Base-by-base conservation (phyloP, 1,140 invertebrate genomes). In the Saxidomus purpurata region DNA sequence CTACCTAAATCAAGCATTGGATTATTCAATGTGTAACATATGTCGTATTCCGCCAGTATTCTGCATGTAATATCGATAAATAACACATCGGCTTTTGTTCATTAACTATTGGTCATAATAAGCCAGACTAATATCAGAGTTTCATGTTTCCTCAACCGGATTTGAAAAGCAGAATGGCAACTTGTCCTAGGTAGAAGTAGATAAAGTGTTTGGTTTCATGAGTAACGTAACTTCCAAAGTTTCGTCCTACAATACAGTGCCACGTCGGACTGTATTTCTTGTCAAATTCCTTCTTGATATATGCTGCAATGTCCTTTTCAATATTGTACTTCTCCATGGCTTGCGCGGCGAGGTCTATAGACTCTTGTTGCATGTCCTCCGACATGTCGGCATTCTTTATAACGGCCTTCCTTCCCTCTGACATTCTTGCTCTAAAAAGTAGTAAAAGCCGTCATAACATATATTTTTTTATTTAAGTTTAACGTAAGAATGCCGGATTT, bases 361-460 rank as follows among this genome's bases (percentile, higher is more conserved):
- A 99, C 96, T 99, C 99, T 96, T 99, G 99, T 97, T 99, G 99
- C 99, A 99, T 99, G 96, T 99, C 99, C 96, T 99, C 99, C 89
- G 98, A 98, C 99, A 99, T 99, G 96, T 99, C 99, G 92, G 99
- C 99, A 97, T 99, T 99, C 97, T 99, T 99, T 95, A 99, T 99
- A 52, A 99, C 99, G 95, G 99, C 99, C 97, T 99, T 99, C 96
- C 99, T 97, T n/a, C n/a, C n/a, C 83, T 87, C 52, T 40, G 98
- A 97, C 98, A 99, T 99, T n/a, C n/a, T 91, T 84, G 9, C 83
- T 81, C 19, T 55, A 4, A 3, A 13, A 55, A 8, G 43, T 43
- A 43, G 15, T 43, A n/a, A 43, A 8, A 15, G 15, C n/a, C n/a
- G n/a, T n/a, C n/a, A n/a, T n/a, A n/a, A n/a, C n/a, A n/a, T n/a